Conservation (phyloP, 1,140 invertebrate species). For the Popillia japonica region DNA sequence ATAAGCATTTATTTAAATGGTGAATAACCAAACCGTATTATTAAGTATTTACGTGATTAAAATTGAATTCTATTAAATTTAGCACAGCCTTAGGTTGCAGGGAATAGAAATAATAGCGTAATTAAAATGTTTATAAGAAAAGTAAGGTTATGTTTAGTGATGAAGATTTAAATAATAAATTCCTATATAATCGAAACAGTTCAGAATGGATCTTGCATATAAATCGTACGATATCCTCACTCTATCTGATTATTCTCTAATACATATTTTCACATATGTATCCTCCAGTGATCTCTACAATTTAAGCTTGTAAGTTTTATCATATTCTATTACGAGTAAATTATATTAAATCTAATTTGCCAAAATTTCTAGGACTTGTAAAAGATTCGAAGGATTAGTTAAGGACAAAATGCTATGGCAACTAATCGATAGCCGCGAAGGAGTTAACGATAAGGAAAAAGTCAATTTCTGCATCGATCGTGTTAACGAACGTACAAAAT, state of each 20-base stretch:
- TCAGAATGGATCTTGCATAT: background rate
- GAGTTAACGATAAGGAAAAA: conserved; percentile 47
- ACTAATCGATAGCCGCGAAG: conserved; percentile 47
- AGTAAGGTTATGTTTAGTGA: conserved; percentile 2
- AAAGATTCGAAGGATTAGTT: conserved; percentile 47
- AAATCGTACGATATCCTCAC: conserved; percentile 41
- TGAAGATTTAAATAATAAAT: no score
- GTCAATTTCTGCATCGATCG: conserved; percentile 46
- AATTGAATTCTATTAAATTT: no score
- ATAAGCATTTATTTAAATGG: no score
- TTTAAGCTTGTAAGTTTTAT: conserved; percentile 45
- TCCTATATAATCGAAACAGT: no score
- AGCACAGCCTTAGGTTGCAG: no score
- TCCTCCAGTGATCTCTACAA: conserved; percentile 48
- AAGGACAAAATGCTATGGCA: conserved; percentile 48
- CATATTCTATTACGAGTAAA: background rate
- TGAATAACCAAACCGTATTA: no score
- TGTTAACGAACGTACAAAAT: conserved; percentile 46
- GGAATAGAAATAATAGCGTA: background rate
- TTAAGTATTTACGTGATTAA: no score
- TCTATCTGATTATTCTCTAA: conserved; percentile 46
- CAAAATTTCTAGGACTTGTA: conserved; percentile 49
- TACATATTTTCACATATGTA: conserved; percentile 50
- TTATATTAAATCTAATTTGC: background rate
- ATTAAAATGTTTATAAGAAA: background rate